Evolutionary conservation across 2,113 vertebrate genomes (phyloP).

Genomic region (Peucedramus taeniatus): DNA sequence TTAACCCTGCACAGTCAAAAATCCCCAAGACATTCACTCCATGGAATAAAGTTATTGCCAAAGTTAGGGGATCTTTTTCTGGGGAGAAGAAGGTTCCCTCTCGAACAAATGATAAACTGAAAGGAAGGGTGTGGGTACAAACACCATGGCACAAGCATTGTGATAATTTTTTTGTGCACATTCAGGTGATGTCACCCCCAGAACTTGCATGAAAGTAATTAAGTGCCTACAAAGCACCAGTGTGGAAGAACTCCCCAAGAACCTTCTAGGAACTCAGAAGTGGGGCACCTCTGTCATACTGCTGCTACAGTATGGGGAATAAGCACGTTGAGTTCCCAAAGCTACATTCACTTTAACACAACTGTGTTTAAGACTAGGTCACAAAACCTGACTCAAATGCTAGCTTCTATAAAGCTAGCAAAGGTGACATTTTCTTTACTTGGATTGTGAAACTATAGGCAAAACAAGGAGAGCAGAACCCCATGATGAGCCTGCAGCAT

Average conservation of each 20-base stretch:
- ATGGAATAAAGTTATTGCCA: fast-evolving
- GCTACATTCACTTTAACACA: neutral
- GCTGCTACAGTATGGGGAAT: neutral
- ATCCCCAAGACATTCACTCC: fast-evolving
- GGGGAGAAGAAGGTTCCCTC: neutral
- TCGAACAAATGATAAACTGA: neutral
- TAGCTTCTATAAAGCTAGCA: neutral
- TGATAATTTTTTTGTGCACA: neutral
- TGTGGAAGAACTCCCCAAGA: neutral
- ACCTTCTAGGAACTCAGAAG: neutral
- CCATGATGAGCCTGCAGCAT: neutral
- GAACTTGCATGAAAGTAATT: neutral
- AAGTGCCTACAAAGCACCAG: neutral
- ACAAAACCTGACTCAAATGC: neutral
- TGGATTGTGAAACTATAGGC: neutral
- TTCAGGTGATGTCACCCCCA: neutral
- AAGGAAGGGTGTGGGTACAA: fast-evolving
- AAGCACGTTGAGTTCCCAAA: neutral
- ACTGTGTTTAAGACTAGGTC: neutral
- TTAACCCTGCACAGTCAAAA: neutral
- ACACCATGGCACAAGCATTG: fast-evolving
- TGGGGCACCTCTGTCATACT: neutral
- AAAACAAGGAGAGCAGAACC: neutral
- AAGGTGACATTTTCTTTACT: neutral
- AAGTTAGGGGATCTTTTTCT: neutral